phyloP scores from a whole-genome alignment of 2,888 invertebrate genomes.

The Drosophila helvetica region DNA sequence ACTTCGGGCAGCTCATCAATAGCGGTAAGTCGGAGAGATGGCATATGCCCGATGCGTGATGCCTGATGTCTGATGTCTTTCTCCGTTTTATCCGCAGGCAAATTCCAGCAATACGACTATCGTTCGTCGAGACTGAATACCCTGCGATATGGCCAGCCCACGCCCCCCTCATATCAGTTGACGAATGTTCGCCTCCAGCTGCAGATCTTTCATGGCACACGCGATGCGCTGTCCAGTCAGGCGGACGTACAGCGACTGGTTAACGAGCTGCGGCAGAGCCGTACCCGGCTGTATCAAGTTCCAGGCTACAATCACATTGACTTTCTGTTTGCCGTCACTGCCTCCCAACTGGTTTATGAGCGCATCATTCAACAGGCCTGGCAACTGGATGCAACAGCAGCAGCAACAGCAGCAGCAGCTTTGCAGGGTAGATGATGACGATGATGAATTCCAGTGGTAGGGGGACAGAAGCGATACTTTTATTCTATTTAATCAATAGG shows the following conservation, averaged over 20 bases:
- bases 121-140: conserved; percentile 70
- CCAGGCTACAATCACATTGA: conserved; percentile 82
- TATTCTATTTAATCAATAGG: conserved; percentile 5
- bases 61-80: conserved; percentile 9
- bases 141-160: conserved; percentile 70
- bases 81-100: conserved; percentile 57
- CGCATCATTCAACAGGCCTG: conserved; percentile 72
- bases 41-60: conserved; percentile 13
- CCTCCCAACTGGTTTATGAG: conserved; percentile 72
- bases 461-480: background rate
- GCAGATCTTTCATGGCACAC: conserved; percentile 78
- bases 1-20: conserved; percentile 81
- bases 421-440: conserved; percentile 3
- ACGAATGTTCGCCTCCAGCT: conserved; percentile 78
- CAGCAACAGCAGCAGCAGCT: conserved; percentile 1
- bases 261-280: conserved; percentile 66
- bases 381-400: conserved; percentile 43
- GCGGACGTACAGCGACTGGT: conserved; percentile 74
- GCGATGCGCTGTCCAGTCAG: conserved; percentile 67
- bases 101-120: conserved; percentile 81
- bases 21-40: conserved; percentile 70
- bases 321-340: conserved; percentile 75
- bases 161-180: conserved; percentile 78
- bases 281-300: conserved; percentile 71
- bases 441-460: conserved; percentile 9